phyloP scores from a whole-genome alignment of 2,797 vertebrate genomes.

The Chiloscyllium punctatum region DNA sequence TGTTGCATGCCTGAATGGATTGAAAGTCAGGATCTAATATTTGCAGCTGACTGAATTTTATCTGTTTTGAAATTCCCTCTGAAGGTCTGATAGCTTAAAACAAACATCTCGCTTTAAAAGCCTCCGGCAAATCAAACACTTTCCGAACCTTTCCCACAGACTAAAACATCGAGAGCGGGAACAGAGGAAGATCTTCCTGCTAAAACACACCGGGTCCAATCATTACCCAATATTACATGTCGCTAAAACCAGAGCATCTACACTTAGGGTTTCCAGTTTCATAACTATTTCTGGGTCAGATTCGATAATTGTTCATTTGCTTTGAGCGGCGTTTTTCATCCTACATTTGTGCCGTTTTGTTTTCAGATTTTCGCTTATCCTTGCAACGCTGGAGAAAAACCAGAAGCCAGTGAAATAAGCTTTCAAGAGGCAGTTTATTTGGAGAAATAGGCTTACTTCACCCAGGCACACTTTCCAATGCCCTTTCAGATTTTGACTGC shows the following conservation, averaged over 20 bases:
- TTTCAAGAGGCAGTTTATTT: background rate
- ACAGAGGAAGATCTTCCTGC: background rate
- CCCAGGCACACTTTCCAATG: background rate
- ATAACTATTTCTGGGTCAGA: constrained; percentile 20
- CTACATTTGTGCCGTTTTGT: background rate
- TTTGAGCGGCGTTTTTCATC: background rate
- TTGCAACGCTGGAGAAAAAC: background rate
- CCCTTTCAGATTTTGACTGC: background rate
- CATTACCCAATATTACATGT: background rate
- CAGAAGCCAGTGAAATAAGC: background rate
- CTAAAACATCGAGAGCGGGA: background rate
- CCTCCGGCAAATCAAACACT: background rate
- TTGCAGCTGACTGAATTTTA: background rate
- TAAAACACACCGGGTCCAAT: background rate
- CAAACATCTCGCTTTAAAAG: background rate
- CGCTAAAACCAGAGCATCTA: background rate
- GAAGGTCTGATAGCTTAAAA: background rate
- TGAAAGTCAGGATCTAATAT: background rate
- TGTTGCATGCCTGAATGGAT: background rate
- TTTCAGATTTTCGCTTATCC: background rate
- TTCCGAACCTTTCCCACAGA: background rate
- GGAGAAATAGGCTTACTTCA: background rate
- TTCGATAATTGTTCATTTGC: background rate
- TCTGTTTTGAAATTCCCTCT: background rate
- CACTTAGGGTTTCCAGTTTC: background rate